These are phyloP conservation scores for Heliconius congener DNA, from an alignment of 1,140 invertebrate species.

Conservation along the genomic window DNA sequence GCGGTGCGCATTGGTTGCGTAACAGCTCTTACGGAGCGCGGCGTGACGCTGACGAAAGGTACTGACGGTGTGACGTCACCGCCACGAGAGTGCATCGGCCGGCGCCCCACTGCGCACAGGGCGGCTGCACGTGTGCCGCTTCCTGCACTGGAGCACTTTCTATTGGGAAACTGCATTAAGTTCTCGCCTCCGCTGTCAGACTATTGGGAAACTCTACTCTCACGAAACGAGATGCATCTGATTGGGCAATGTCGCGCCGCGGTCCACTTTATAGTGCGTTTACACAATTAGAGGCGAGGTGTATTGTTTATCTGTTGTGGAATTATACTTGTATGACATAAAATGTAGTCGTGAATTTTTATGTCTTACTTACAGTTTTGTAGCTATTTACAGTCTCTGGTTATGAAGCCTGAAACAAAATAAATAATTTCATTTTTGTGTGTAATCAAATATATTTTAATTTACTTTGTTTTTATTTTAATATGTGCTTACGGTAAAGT, in stretches of 20 bases:
- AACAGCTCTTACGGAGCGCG: slow-evolving; percentile 76
- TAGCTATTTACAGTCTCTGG: slow-evolving; percentile 41
- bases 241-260: slow-evolving; percentile 63
- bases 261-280: slow-evolving; percentile 59
- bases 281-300: slow-evolving; percentile 57
- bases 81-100: slow-evolving; percentile 77
- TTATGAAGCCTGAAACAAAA: slow-evolving; percentile 50
- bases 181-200: slow-evolving; percentile 52
- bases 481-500: too few relatives aligned
- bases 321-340: slow-evolving; percentile 16
- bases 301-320: slow-evolving; percentile 27
- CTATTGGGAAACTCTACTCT: slow-evolving; percentile 74
- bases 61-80: slow-evolving; percentile 69
- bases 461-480: too few relatives aligned
- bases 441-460: not conserved
- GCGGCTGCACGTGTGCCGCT: slow-evolving; percentile 66
- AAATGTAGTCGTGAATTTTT: slow-evolving; percentile 10
- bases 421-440: not conserved
- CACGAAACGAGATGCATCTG: slow-evolving; percentile 72
- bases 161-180: slow-evolving; percentile 73
- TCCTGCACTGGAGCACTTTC: slow-evolving; percentile 78
- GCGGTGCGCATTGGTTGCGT: slow-evolving; percentile 73
- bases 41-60: slow-evolving; percentile 79
- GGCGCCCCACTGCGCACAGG: slow-evolving; percentile 54
- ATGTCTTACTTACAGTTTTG: slow-evolving; percentile 65